Evolutionary conservation across 2,888 invertebrate species (phyloP), one percentile per base, ranked within the genome.

Genomic region (Nemotelus nigrinus): DNA sequence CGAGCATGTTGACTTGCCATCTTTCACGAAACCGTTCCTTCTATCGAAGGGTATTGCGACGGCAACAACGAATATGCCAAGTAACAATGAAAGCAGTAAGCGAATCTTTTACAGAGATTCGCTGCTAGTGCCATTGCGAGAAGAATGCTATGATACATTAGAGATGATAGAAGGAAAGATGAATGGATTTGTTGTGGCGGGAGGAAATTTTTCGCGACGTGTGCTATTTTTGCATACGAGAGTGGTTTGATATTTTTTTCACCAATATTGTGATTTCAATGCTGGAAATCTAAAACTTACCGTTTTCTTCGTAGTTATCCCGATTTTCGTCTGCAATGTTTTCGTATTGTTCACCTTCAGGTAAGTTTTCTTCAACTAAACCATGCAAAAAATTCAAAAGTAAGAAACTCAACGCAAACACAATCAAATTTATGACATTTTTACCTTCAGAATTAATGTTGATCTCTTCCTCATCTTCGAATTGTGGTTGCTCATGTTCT

Each of bases 381-480:
- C 48, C 74, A 63, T 74, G 74, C 71, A 74, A 60, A 6, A 60
- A 44, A 72, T 45, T n/a, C 43, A 71, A 44, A 71, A 53, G 8
- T 8, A 55, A 63, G 44, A 68, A 53, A 41, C 43, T 50, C 10
- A 43, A 6, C 4, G 7, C 3, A 63, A 43, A 4, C 3, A 7
- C 5, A 63, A 43, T 43, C 63, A 4, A 43, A 63, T 1, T 63
- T 5, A 41, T 63, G 25, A 10, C 1, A 25, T 25, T 48, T n/a
- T 55, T 70, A 70, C 70, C 70, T 70, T 70, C 70, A 50, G 48
- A 39, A 25, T 70, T 70, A 4, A 48, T 39, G 45, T 8, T 55
- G 4, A 41, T 47, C n/a, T 72, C 68, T 78, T 80, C 79, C 58
- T 81, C 77, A 70, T 77, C 77, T 74, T 78, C 76, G 41, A 57